Percentiles rank a stretch among this genome's conserved stretches.
Conservation (phyloP, 2,888 invertebrate species). For the Rhagium mordax region DNA sequence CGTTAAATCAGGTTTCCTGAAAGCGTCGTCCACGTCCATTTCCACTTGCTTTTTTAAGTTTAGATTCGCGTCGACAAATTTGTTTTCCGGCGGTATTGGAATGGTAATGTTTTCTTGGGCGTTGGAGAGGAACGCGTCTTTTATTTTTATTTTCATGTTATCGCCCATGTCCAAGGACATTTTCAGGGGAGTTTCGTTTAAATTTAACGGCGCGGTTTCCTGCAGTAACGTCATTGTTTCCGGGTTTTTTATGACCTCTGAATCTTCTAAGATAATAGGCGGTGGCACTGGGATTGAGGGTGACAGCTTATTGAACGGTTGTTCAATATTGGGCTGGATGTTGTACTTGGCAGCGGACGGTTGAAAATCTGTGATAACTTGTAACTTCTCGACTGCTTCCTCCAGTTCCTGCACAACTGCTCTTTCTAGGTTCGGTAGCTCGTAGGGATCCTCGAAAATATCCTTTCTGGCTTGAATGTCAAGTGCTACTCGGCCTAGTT, state of each 20-base stretch:
- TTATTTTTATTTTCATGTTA: constrained; percentile 69
- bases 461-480: constrained; percentile 22
- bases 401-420: constrained; percentile 63
- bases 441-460: constrained; percentile 41
- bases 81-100: constrained; percentile 38
- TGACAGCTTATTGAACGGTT: constrained; percentile 62
- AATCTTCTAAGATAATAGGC: constrained; percentile 51
- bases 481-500: constrained; percentile 69
- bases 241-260: constrained; percentile 47
- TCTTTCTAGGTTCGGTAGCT: constrained; percentile 52
- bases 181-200: constrained; percentile 22
- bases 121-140: constrained; percentile 75
- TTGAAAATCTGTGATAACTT: constrained; percentile 61
- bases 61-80: constrained; percentile 55
- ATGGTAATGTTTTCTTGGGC: constrained; percentile 72
- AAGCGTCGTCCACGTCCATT: constrained; percentile 50
- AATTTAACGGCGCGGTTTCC: constrained; percentile 17
- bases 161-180: constrained; percentile 44
- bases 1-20: constrained; percentile 51
- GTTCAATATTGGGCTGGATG: constrained; percentile 65
- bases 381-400: constrained; percentile 66
- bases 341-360: constrained; percentile 65
- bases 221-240: constrained; percentile 38
- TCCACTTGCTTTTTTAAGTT: constrained; percentile 45
- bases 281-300: constrained; percentile 45